These are phyloP conservation scores for Sakesphorus luctuosus DNA, from an alignment of 2,113 vertebrate genomes.

Conservation along the genomic window DNA sequence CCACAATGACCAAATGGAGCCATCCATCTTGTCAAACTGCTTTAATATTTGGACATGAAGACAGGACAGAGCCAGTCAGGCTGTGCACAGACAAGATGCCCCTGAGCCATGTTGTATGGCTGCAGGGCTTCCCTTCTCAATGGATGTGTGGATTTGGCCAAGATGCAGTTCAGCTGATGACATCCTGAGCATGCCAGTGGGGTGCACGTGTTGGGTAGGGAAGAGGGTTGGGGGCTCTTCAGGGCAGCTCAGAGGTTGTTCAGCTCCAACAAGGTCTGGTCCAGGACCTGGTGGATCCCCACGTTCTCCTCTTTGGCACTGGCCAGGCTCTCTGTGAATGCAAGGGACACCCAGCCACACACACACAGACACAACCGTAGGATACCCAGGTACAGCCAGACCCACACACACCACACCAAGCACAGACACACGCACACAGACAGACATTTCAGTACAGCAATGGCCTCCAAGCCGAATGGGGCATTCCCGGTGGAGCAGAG, in stretches of 20 bases:
- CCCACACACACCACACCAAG: neutral
- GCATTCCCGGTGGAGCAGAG: rapidly evolving
- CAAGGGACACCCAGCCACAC: constrained; percentile 17
- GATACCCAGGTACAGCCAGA: neutral
- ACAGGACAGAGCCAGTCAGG: constrained; percentile 31
- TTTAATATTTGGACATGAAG: constrained; percentile 66
- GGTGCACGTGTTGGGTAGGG: constrained; percentile 34
- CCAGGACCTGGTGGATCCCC: constrained; percentile 93
- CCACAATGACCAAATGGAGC: neutral
- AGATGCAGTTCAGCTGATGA: constrained; percentile 21
- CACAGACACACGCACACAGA: constrained; percentile 1
- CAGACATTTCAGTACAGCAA: neutral
- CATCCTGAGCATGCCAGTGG: constrained; percentile 24
- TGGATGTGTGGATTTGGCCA: constrained; percentile 23
- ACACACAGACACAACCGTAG: neutral
- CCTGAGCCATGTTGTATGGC: neutral
- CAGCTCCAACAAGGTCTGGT: constrained; percentile 96
- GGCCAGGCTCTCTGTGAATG: constrained; percentile 89
- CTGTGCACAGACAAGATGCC: constrained; percentile 49
- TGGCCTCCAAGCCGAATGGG: rapidly evolving
- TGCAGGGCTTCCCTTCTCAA: constrained; percentile 50
- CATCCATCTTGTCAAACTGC: constrained; percentile 38
- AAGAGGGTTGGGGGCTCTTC: neutral
- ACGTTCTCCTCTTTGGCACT: constrained; percentile 97
- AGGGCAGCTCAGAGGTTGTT: constrained; percentile 89